Conservation (phyloP, 2,113 vertebrate species). For the Enhydra lutris region DNA sequence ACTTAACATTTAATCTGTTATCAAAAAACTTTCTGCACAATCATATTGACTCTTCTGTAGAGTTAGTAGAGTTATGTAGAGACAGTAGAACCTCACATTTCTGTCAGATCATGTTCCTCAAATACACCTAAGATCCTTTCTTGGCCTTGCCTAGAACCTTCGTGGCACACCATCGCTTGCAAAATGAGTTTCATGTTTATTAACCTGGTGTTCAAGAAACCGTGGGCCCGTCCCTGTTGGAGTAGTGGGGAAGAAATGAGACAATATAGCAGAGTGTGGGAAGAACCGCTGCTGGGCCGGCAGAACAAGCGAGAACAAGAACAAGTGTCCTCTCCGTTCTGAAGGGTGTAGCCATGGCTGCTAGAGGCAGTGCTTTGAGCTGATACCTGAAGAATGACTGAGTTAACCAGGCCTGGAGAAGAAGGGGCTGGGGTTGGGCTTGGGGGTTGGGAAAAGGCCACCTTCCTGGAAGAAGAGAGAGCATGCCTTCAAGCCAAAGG, state of each 20-base stretch:
- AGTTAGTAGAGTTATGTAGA: background rate
- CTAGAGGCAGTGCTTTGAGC: background rate
- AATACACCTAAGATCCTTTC: background rate
- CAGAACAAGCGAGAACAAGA: background rate
- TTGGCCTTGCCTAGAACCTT: background rate
- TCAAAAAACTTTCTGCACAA: background rate
- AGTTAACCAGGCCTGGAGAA: background rate
- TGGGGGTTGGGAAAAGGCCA: background rate
- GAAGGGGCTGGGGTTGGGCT: too few relatives aligned
- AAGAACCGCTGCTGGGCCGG: rapidly evolving
- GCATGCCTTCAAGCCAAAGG: background rate
- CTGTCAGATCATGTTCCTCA: background rate
- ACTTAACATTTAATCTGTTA: background rate
- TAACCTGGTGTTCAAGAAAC: background rate
- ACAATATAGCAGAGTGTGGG: background rate
- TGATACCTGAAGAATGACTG: background rate
- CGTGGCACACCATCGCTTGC: background rate
- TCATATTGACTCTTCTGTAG: background rate
- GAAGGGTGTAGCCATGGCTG: rapidly evolving
- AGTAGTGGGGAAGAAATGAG: background rate
- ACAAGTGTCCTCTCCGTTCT: rapidly evolving
- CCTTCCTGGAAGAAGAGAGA: background rate
- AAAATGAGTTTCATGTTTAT: background rate
- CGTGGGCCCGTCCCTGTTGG: background rate
- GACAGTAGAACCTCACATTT: background rate